phyloP scores from a whole-genome alignment of 2,113 vertebrate species.

The Cynopterus brachyotis region DNA sequence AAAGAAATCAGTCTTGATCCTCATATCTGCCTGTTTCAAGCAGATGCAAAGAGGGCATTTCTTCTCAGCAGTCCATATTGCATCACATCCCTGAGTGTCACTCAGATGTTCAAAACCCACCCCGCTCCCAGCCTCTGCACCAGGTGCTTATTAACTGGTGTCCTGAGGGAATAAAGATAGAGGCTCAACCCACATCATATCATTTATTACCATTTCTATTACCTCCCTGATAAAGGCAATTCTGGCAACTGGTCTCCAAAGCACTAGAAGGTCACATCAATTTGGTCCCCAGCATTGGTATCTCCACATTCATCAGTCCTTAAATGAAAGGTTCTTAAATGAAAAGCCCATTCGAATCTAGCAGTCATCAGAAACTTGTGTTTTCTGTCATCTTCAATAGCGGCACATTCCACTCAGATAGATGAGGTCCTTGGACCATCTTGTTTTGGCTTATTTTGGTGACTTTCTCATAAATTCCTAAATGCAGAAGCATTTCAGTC shows the following conservation, averaged over 20 bases:
- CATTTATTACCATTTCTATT: slow-evolving; percentile 21
- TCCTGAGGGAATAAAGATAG: slow-evolving; percentile 27
- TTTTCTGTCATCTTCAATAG: background rate
- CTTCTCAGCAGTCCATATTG: slow-evolving; percentile 10
- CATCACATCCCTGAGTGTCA: slow-evolving; percentile 1
- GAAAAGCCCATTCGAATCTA: background rate
- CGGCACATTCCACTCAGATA: background rate
- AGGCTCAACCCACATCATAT: background rate
- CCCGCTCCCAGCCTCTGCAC: background rate
- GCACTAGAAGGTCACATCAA: background rate
- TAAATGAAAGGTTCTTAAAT: background rate
- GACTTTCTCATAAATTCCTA: slow-evolving; percentile 59
- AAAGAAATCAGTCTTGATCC: background rate
- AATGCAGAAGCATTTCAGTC: slow-evolving; percentile 49
- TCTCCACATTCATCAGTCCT: background rate
- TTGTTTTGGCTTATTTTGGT: background rate
- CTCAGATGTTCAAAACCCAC: slow-evolving; percentile 21
- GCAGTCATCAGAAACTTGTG: background rate
- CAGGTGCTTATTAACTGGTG: slow-evolving; percentile 44
- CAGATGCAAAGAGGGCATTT: slow-evolving; percentile 31
- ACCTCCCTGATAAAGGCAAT: background rate
- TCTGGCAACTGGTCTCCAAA: background rate
- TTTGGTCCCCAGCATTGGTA: background rate
- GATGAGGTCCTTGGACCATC: background rate
- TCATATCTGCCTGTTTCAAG: background rate